Base-by-base conservation (phyloP, 1,140 invertebrate species). In the Medauroidea extradentata region DNA sequence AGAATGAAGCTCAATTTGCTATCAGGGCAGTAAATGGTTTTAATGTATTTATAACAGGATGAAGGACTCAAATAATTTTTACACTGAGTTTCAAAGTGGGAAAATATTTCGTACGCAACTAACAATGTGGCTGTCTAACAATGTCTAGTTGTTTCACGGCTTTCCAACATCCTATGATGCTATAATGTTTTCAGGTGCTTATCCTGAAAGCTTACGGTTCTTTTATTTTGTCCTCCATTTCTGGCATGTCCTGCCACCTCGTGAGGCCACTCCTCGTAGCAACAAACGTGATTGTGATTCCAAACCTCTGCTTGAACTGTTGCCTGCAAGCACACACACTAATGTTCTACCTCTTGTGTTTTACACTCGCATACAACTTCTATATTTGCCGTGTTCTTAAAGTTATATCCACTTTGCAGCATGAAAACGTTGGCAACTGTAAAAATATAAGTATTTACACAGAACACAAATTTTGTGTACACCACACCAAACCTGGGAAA, bases 231-330 rank as follows among this genome's bases (percentile, higher is more conserved):
- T 49, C 41, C 24, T 57, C 60, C n/a, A 34, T 34, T 11, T 68
- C 11, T 3, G 82, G 81, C 65, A 89, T 89, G 53, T 89, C 91
- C 69, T 91, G 85, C 90, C 92, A 94, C 54, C 93, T 79, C 0
- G 90, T 91, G 1, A 96, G 78, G 2, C 93, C 93, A 70, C 90
- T 94, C 66, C 91, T 87, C 0, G 93, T 95, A 27, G 93, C 88
- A 68, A 96, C 80, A 72, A 96, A 96, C 1, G 89, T 88, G 21
- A 90, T 80, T 18, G 84, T 89, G 61, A 92, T 85, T 19, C 91
- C 91, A 71, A 92, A 92, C 44, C 89, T 83, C 75, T 89, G 84
- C 65, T 90, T 86, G 65, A 91, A 87, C 69, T 90, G 85, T 69
- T 85, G 80, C 77, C 89, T 92, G 77, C 51, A 74, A 72, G 42